Evolutionary conservation across 2,888 invertebrate genomes (phyloP).

Genomic region (Callyntrura guangdongensis): DNA sequence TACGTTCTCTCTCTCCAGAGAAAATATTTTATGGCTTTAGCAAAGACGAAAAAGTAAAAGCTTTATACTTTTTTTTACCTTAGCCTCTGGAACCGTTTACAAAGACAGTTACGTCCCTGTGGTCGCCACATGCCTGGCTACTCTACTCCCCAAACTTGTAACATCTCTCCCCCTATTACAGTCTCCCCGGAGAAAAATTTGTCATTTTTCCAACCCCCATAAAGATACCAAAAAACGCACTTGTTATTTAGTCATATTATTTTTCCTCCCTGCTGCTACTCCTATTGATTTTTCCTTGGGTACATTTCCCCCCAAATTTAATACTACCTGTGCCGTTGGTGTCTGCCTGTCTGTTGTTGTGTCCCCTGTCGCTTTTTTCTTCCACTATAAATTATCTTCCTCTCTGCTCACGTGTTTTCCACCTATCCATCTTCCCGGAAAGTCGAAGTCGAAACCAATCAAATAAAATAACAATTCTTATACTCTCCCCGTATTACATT

Average conservation of each 20-base stretch:
- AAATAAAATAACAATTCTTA: conserved; percentile 37
- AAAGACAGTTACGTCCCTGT: conserved; percentile 25
- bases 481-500: background rate
- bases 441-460: conserved; percentile 54
- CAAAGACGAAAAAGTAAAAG: conserved; percentile 14
- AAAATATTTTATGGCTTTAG: conserved; percentile 26
- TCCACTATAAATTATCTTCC: background rate
- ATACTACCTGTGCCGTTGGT: conserved; percentile 53
- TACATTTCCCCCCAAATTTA: conserved; percentile 25
- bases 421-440: conserved; percentile 62
- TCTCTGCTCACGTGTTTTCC: conserved; percentile 53
- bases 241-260: background rate
- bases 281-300: conserved; percentile 34
- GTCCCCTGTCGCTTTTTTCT: conserved; percentile 55
- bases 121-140: conserved; percentile 6
- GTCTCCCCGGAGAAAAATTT: conserved; percentile 7
- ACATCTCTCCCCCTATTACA: background rate
- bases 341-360: conserved; percentile 26
- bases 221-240: conserved; percentile 22
- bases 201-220: background rate
- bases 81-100: conserved; percentile 37
- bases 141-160: conserved; percentile 1
- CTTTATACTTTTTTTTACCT: conserved; percentile 40
- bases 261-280: background rate
- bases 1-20: conserved; percentile 21